phyloP scores from a whole-genome alignment of 2,888 invertebrate species.

The Gymnocheta viridis region DNA sequence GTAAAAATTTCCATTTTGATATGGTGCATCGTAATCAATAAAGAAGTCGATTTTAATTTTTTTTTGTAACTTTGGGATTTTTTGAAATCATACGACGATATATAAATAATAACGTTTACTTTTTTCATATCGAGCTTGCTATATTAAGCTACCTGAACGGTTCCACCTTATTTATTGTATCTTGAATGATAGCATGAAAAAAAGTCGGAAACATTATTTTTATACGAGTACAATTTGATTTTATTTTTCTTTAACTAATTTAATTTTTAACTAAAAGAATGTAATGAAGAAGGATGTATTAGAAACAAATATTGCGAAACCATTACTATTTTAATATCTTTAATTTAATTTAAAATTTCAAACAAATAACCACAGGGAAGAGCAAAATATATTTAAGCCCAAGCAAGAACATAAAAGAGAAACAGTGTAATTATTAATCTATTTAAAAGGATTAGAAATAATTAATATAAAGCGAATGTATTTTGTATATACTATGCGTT shows the following conservation, averaged over 20 bases:
- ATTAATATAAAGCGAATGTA: constrained; percentile 64
- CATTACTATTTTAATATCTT: neutral
- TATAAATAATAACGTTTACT: too few relatives aligned
- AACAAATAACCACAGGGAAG: too few relatives aligned
- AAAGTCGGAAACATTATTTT: neutral
- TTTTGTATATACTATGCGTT: constrained; percentile 65
- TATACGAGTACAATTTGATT: constrained; percentile 17
- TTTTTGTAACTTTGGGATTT: too few relatives aligned
- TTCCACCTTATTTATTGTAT: too few relatives aligned
- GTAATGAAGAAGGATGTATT: constrained; percentile 15
- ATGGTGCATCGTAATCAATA: too few relatives aligned
- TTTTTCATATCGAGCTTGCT: too few relatives aligned
- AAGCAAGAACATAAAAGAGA: constrained; percentile 25
- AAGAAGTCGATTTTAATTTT: too few relatives aligned
- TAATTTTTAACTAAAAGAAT: constrained; percentile 42
- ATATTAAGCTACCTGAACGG: too few relatives aligned
- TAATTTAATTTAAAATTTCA: constrained; percentile 23
- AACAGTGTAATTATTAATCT: neutral
- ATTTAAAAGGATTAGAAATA: neutral
- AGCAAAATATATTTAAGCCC: constrained; percentile 19
- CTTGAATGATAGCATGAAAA: constrained; percentile 1
- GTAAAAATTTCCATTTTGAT: too few relatives aligned
- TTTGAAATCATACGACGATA: too few relatives aligned
- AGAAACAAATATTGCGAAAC: neutral
- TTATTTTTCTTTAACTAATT: constrained; percentile 11